Evolutionary conservation across 2,113 vertebrate genomes (phyloP), one percentile per base, ranked within the genome.

Genomic region (Tetraodon nigroviridis): DNA sequence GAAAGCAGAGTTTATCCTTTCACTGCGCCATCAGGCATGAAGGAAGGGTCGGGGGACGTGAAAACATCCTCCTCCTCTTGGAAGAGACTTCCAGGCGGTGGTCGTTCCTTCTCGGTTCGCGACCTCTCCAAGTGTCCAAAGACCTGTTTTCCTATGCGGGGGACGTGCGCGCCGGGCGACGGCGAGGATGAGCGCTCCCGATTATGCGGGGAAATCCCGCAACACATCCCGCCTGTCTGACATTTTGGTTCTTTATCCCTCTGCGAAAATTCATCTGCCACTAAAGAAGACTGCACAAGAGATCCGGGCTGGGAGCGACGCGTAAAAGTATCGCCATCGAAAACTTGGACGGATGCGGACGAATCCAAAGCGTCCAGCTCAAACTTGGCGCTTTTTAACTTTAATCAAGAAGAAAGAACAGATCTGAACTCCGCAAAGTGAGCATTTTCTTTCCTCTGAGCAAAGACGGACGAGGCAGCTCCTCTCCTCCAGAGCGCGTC

Each of bases 61-160:
- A 64, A 51, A 79, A 61, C 69, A n/a, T 17, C 83, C 81, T 85
- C 65, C 32, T 75, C 70, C 62, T 61, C 76, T 67, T 71, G 71
- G 61, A 18, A 6, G 52, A 61, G 22, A 70, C 59, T 74, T 68
- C 76, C 64, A 75, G 40, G 32, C 32, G 7, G 32, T 11, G 32
- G 32, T 11, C 32, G 32, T 10, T 37, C 12, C 32, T 8, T 37
- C 32, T 37, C 4, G 7, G 32, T 37, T 37, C n/a, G 42, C 1
- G 53, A 19, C 16, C 29, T 37, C 22, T 21, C 40, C 19, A 49
- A 29, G 29, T 46, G 46, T 45, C 19, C 11, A 51, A 0, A 14
- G 54, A 65, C 62, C 78, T 44, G 40, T 68, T 68, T 72, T n/a
- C n/a, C n/a, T 69, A 37, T 12, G 32, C 32, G 32, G 11, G 32